These are phyloP conservation scores for Oxyteleia sp. DNA, from an alignment of 2,888 invertebrate species.

Conservation along the genomic window DNA sequence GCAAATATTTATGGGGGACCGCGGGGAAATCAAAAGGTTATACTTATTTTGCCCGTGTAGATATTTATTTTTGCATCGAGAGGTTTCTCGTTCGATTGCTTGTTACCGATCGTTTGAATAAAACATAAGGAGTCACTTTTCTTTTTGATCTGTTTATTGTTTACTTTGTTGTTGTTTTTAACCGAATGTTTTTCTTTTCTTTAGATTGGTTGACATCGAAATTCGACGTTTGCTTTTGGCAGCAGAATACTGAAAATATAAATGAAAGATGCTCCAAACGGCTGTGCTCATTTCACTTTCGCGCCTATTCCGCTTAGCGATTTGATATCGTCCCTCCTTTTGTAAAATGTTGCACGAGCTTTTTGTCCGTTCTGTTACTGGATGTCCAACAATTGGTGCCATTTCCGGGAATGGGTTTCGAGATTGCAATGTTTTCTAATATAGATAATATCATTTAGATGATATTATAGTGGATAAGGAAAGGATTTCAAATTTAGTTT, in stretches of 20 bases:
- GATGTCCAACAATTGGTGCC: conserved; percentile 37
- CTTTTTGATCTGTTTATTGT: neutral
- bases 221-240: conserved; percentile 55
- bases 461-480: no score
- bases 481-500: no score
- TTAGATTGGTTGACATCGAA: conserved; percentile 5
- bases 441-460: no score
- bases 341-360: conserved; percentile 35
- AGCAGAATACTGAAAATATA: conserved; percentile 50
- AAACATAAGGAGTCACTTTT: neutral
- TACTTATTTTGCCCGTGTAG: conserved; percentile 34
- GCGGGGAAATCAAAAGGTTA: conserved; percentile 46
- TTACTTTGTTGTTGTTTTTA: neutral
- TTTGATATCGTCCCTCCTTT: conserved; percentile 32
- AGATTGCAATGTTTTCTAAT: no score
- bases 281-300: conserved; percentile 69
- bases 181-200: neutral
- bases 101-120: conserved; percentile 1
- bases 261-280: conserved; percentile 66
- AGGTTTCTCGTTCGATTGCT: conserved; percentile 18
- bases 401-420: conserved; percentile 3
- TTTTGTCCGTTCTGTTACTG: conserved; percentile 41
- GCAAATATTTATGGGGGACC: conserved; percentile 8
- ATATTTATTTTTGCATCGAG: conserved; percentile 44
- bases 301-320: conserved; percentile 51